Evolutionary conservation across 2,113 vertebrate species (phyloP).

Genomic region (Barnardius zonarius): DNA sequence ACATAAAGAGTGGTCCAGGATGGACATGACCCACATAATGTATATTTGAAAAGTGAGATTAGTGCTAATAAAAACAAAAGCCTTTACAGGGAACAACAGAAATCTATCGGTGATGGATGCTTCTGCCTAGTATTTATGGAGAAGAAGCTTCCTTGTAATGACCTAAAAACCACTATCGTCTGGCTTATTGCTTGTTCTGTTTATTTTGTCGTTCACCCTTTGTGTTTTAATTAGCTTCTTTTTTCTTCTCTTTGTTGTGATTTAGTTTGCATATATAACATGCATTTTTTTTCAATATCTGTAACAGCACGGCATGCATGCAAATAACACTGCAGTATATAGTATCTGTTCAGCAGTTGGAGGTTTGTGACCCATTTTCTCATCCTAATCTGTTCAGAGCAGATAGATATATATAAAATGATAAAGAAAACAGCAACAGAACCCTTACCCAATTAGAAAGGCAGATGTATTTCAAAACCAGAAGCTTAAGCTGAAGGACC

Average conservation of each 20-base stretch:
- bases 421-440: not conserved
- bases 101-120: not conserved
- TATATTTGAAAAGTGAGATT: not conserved
- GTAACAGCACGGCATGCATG: not conserved
- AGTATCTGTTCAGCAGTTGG: not conserved
- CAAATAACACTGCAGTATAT: not conserved
- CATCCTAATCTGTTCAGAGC: not conserved
- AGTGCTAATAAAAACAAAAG: not conserved
- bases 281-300: constrained; percentile 19
- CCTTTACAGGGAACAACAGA: not conserved
- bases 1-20: not conserved
- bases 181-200: not conserved
- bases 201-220: constrained; percentile 29
- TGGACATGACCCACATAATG: not conserved
- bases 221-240: constrained; percentile 43
- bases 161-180: not conserved
- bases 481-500: not conserved
- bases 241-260: constrained; percentile 5
- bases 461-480: not conserved
- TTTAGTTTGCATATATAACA: constrained; percentile 15
- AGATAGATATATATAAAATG: not conserved
- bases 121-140: not conserved
- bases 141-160: not conserved
- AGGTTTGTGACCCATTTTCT: not conserved
- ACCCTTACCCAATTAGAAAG: not conserved